phyloP scores from a whole-genome alignment of 1,140 invertebrate genomes.

The Cyrtorhinus lividipennis region DNA sequence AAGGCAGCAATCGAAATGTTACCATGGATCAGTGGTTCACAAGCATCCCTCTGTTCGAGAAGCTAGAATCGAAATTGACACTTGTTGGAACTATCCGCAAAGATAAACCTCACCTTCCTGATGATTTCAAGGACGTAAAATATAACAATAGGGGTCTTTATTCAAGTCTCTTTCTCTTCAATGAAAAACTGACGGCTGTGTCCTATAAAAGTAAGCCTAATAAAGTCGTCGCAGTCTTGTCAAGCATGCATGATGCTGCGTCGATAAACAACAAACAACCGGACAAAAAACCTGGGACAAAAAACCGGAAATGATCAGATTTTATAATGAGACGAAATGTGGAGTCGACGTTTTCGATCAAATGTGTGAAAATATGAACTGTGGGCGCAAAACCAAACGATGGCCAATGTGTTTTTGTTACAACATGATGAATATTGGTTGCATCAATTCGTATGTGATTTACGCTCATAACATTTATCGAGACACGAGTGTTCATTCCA shows the following conservation, averaged over 20 bases:
- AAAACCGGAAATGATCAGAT: constrained; percentile 26
- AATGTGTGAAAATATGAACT: constrained; percentile 4
- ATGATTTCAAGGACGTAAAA: constrained; percentile 18
- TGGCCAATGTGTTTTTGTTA: constrained; percentile 14
- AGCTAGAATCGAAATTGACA: constrained; percentile 22
- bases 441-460: constrained; percentile 7
- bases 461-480: constrained; percentile 4
- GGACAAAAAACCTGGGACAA: too few relatives aligned
- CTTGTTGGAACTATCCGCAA: constrained; percentile 19
- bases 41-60: constrained; percentile 26
- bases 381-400: constrained; percentile 7
- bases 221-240: constrained; percentile 27
- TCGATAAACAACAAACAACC: constrained; percentile 17
- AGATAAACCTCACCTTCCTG: constrained; percentile 22
- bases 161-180: constrained; percentile 23
- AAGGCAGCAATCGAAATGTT: constrained; percentile 28
- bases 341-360: constrained; percentile 29
- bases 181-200: constrained; percentile 19
- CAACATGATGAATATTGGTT: constrained; percentile 11
- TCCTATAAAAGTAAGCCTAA: constrained; percentile 21
- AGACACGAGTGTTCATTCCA: too few relatives aligned
- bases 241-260: constrained; percentile 27
- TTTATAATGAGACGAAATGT: constrained; percentile 27
- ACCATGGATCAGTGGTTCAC: constrained; percentile 33
- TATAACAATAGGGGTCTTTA: constrained; percentile 17